A percentile compares a stretch with the other conserved stretches of the same genome.
Evolutionary conservation across 1,140 invertebrate species (phyloP).

Genomic region (Drosophila santomea): DNA sequence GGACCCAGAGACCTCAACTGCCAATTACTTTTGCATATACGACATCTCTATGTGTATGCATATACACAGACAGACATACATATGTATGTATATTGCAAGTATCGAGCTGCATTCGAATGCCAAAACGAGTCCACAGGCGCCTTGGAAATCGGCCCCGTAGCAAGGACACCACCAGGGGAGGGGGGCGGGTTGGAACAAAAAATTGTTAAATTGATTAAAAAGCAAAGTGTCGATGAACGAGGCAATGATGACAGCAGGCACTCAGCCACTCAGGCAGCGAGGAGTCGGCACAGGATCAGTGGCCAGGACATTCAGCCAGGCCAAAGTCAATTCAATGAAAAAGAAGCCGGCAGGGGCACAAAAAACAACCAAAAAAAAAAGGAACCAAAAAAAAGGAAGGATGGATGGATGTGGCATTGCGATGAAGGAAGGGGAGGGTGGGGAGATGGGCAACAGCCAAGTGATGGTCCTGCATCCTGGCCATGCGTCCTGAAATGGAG

Average conservation of each 20-base stretch:
- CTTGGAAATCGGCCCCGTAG: constrained; percentile 29
- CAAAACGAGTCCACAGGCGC: constrained; percentile 21
- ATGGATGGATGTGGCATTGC: not conserved
- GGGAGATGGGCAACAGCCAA: constrained; percentile 9
- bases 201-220: constrained; percentile 83
- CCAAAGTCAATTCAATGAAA: constrained; percentile 50
- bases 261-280: constrained; percentile 31
- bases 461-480: constrained; percentile 41
- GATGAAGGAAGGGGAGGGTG: not conserved
- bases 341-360: constrained; percentile 5
- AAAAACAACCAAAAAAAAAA: constrained; percentile 3
- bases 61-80: constrained; percentile 11
- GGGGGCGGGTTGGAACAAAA: constrained; percentile 43
- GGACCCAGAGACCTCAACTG: constrained; percentile 34
- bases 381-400: not conserved
- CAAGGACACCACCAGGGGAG: constrained; percentile 6
- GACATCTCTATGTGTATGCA: no score
- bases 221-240: constrained; percentile 83
- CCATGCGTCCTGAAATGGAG: constrained; percentile 53
- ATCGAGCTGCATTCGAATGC: constrained; percentile 11
- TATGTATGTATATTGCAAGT: not conserved
- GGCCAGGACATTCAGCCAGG: constrained; percentile 34
- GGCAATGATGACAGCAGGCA: constrained; percentile 76
- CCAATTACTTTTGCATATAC: constrained; percentile 77
- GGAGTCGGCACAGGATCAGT: constrained; percentile 19